Conservation (phyloP, 2,113 vertebrate genomes). For the Cichladusa arquata region DNA sequence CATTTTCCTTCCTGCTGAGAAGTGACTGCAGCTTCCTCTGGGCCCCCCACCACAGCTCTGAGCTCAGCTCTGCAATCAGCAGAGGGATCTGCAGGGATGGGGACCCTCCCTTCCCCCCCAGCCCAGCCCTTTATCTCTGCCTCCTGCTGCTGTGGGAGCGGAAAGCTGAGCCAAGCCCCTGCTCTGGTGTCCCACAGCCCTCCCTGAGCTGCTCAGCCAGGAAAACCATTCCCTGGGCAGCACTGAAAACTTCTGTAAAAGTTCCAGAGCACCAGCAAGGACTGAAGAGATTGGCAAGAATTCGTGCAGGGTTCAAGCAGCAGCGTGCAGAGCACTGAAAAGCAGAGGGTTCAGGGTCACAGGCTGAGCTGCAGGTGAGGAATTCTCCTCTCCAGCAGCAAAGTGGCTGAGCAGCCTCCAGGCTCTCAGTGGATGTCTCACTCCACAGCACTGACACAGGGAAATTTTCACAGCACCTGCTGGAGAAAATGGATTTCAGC, state of each 20-base stretch:
- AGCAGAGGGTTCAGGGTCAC: not conserved
- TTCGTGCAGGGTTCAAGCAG: not conserved
- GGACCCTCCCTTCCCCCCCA: constrained; percentile 64
- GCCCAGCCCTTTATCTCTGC: constrained; percentile 50
- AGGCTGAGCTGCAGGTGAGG: not conserved
- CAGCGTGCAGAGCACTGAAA: not conserved
- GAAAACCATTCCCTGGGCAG: not conserved
- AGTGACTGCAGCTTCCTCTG: constrained; percentile 56
- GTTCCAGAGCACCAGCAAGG: not conserved
- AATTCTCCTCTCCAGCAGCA: not conserved
- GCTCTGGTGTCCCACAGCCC: not conserved
- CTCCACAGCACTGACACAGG: not conserved
- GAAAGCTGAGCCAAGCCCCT: not conserved
- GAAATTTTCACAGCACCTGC: not conserved
- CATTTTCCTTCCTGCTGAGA: constrained; percentile 75
- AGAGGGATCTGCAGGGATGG: not conserved
- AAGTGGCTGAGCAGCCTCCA: not conserved
- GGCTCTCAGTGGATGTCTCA: not conserved
- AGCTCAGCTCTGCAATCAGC: not conserved
- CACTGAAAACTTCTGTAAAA: not conserved
- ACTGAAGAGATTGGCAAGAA: not conserved
- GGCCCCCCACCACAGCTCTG: not conserved
- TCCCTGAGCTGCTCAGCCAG: not conserved
- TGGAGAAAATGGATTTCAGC: not conserved
- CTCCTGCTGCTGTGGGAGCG: not conserved